Conservation (phyloP, 1,140 invertebrate genomes). For the Venturia canescens region DNA sequence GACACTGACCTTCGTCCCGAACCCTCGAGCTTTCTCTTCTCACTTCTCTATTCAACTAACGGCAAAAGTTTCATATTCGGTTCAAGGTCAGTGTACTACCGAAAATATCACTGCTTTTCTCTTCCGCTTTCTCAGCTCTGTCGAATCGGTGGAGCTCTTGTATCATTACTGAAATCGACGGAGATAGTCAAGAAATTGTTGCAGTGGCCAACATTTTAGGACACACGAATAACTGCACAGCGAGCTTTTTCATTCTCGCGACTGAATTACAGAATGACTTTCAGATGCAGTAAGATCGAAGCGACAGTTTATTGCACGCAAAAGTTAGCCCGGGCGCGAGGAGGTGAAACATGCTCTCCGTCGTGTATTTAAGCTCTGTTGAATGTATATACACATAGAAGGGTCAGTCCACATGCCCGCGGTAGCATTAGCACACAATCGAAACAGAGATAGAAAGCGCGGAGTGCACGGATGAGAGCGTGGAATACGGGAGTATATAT, state of each 20-base stretch:
- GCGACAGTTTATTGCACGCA: neutral
- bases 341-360: conserved; percentile 42
- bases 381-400: conserved; percentile 47
- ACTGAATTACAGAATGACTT: neutral
- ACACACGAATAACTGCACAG: no score
- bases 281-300: neutral
- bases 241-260: neutral
- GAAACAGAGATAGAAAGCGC: conserved; percentile 59
- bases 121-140: conserved; percentile 11
- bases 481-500: conserved; percentile 54
- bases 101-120: conserved; percentile 60
- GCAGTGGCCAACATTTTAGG: no score
- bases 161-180: no score
- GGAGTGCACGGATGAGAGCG: conserved; percentile 27
- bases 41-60: conserved; percentile 58
- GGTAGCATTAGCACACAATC: conserved; percentile 76
- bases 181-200: no score
- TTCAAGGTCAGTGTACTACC: conserved; percentile 68
- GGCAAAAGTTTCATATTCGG: conserved; percentile 76
- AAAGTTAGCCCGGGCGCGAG: conserved; percentile 20
- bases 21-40: conserved; percentile 54
- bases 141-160: no score
- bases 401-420: conserved; percentile 64
- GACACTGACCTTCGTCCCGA: conserved; percentile 76
- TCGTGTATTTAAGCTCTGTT: conserved; percentile 8